phyloP scores from a whole-genome alignment of 1,140 invertebrate genomes.

The Drosophila rufa region DNA sequence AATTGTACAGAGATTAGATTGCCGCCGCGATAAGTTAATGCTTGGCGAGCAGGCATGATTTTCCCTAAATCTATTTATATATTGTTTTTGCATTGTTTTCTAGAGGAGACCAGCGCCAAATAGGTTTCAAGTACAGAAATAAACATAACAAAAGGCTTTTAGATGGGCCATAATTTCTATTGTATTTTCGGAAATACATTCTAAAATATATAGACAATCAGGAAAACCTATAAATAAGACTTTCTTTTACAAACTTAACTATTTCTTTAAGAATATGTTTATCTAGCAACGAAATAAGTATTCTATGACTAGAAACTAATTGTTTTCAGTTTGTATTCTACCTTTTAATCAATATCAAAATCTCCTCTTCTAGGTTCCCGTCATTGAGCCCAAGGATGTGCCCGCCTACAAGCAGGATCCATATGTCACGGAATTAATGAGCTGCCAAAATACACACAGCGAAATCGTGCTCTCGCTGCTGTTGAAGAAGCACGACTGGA shows the following conservation, averaged over 20 bases:
- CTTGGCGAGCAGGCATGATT: slow-evolving; percentile 13
- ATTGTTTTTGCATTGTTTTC: slow-evolving; percentile 17
- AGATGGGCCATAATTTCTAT: background rate
- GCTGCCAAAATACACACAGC: slow-evolving; percentile 71
- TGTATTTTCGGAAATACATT: background rate
- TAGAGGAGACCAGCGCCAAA: background rate
- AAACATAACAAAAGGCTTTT: background rate
- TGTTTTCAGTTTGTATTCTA: too few species aligned
- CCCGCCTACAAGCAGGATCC: slow-evolving; percentile 76
- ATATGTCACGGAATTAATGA: slow-evolving; percentile 78
- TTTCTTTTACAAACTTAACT: too few species aligned
- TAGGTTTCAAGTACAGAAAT: slow-evolving; percentile 4
- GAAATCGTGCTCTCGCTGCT: slow-evolving; percentile 81
- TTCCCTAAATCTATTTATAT: background rate
- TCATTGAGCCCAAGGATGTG: slow-evolving; percentile 79
- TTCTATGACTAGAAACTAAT: background rate
- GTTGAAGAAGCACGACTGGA: slow-evolving; percentile 78
- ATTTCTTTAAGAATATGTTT: too few species aligned
- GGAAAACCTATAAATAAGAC: background rate
- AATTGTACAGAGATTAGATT: slow-evolving; percentile 50
- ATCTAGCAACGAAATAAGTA: background rate
- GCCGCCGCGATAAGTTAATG: slow-evolving; percentile 26
- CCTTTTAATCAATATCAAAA: background rate
- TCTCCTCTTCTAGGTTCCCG: slow-evolving; percentile 52
- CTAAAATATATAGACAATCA: background rate